A percentile compares a stretch with the other conserved stretches of the same genome.
phyloP scores from a whole-genome alignment of 1,140 invertebrate species.

The Brachionus calyciflorus region DNA sequence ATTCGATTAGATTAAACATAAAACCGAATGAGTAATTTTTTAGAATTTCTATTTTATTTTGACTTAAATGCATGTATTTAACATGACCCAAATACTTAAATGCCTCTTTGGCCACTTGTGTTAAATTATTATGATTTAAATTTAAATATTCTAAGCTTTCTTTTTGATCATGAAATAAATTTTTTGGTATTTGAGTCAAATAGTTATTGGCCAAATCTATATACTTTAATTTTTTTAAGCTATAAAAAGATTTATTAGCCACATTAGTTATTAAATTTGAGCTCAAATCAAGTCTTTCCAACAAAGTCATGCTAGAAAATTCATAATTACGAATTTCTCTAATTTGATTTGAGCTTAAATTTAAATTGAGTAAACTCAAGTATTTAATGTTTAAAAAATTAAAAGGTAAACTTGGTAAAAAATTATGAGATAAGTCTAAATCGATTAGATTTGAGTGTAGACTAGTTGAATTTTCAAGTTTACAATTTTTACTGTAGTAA shows the following conservation, averaged over 20 bases:
- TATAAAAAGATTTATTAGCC: neutral
- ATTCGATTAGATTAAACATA: slow-evolving; percentile 37
- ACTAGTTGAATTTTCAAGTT: neutral
- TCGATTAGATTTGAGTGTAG: slow-evolving; percentile 8
- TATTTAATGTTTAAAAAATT: neutral
- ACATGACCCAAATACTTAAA: slow-evolving; percentile 14
- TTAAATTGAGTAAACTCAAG: neutral
- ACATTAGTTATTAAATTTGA: neutral
- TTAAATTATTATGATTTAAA: slow-evolving; percentile 26
- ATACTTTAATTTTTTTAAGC: neutral
- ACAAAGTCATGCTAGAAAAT: neutral
- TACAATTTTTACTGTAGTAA: neutral
- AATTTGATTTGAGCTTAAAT: neutral
- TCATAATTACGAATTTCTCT: neutral
- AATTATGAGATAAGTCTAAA: slow-evolving; percentile 13
- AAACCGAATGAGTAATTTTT: slow-evolving; percentile 44
- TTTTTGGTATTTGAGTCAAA: neutral
- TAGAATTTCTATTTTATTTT: slow-evolving; percentile 24
- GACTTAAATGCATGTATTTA: neutral
- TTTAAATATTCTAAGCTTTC: neutral
- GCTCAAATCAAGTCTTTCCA: neutral
- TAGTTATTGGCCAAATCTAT: slow-evolving; percentile 3
- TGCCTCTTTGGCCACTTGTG: neutral
- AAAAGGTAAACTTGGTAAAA: neutral
- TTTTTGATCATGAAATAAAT: neutral